Evolutionary conservation across 2,797 vertebrate genomes (phyloP).

Genomic region (Hafferia zeledoni): DNA sequence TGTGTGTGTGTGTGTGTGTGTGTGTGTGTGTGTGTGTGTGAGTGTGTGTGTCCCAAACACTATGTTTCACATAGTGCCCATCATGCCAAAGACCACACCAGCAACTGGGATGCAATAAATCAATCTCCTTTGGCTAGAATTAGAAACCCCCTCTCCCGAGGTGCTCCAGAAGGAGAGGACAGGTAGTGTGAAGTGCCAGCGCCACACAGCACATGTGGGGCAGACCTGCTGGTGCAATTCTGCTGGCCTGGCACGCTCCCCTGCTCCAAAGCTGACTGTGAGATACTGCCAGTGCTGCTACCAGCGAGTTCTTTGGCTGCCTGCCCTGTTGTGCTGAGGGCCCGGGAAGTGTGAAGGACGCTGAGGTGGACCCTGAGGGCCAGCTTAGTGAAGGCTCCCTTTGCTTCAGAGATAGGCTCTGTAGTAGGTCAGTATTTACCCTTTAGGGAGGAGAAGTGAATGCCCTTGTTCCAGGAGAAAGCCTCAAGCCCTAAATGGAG

Average conservation of each 20-base stretch:
- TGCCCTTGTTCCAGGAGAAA: background rate
- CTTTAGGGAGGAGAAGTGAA: background rate
- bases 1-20: no score
- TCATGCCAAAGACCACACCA: background rate
- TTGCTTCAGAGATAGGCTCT: background rate
- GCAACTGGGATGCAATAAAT: background rate
- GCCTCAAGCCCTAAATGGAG: background rate
- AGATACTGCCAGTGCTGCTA: background rate
- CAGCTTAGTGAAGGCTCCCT: background rate
- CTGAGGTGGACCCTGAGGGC: background rate
- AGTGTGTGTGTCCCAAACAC: fast-evolving
- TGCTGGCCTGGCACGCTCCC: background rate
- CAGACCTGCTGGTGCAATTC: background rate
- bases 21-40: background rate
- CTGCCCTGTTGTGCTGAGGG: background rate
- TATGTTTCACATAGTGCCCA: fast-evolving
- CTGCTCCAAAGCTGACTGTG: background rate
- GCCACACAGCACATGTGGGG: background rate
- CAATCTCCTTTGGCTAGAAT: background rate
- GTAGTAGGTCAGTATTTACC: background rate
- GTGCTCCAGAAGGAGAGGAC: background rate
- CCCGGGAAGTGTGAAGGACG: fast-evolving
- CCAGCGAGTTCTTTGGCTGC: background rate
- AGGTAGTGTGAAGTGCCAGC: background rate
- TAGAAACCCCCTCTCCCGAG: background rate